A percentile compares a stretch with the other conserved stretches of the same genome.
These are phyloP conservation scores for Leptestheria dahalacensis DNA, from an alignment of 1,140 invertebrate species.

Conservation along the genomic window DNA sequence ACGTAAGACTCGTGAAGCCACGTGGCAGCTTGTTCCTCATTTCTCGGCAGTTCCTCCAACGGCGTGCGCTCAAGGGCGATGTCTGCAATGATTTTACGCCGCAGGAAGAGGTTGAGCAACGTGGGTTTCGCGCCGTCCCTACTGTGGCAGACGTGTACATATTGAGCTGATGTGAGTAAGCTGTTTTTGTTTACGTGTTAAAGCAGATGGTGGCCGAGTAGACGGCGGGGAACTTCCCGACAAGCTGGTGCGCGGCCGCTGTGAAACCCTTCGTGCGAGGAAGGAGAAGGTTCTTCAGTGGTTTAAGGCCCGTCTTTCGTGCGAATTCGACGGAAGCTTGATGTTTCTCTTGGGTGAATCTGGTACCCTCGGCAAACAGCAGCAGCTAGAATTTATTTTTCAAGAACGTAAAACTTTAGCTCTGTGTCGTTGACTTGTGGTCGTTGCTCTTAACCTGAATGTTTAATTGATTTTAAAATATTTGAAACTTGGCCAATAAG, in stretches of 20 bases:
- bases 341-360: conserved; percentile 77
- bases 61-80: conserved; percentile 68
- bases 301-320: conserved; percentile 62
- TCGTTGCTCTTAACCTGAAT: too few species aligned
- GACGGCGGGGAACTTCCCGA: conserved; percentile 47
- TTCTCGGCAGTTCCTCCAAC: conserved; percentile 58
- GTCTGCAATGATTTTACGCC: conserved; percentile 54
- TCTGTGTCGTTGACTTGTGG: too few species aligned
- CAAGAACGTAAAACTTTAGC: too few species aligned
- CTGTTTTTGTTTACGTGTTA: conserved; percentile 34
- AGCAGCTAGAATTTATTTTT: conserved; percentile 46
- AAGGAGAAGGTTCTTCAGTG: conserved; percentile 75
- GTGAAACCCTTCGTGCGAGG: conserved; percentile 87
- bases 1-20: conserved; percentile 70
- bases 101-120: conserved; percentile 63
- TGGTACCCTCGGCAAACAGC: conserved; percentile 86
- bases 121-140: conserved; percentile 37
- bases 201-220: conserved; percentile 74
- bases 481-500: too few species aligned
- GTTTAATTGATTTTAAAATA: too few species aligned
- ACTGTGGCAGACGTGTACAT: conserved; percentile 15
- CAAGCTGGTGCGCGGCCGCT: conserved; percentile 35
- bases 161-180: conserved; percentile 17
- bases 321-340: conserved; percentile 76
- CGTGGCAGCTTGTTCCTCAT: conserved; percentile 55